Conservation (phyloP, 1,140 invertebrate species). For the Homalodisca vitripennis region DNA sequence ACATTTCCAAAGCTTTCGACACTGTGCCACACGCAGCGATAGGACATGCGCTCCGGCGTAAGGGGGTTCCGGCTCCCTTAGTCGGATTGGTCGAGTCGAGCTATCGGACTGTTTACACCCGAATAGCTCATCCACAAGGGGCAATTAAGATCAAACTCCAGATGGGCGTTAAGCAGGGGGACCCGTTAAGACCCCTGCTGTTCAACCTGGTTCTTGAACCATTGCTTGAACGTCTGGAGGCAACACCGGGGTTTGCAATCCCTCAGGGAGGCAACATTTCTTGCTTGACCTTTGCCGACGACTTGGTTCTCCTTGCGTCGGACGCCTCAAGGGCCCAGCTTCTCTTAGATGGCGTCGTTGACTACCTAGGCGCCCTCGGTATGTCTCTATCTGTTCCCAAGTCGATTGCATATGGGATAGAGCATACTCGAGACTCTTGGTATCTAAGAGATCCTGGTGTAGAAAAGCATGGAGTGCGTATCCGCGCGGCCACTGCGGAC, state of each 20-base stretch:
- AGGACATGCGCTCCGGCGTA: conserved; percentile 18
- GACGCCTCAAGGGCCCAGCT: conserved; percentile 2
- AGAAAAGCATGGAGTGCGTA: background rate
- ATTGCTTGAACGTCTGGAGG: conserved; percentile 29
- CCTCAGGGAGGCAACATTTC: background rate
- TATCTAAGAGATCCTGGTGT: conserved; percentile 31
- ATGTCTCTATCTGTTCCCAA: conserved; percentile 5
- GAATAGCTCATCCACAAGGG: conserved; percentile 14
- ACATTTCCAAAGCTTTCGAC: conserved; percentile 45
- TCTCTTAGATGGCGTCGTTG: background rate
- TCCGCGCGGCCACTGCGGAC: background rate
- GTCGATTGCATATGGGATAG: conserved; percentile 27
- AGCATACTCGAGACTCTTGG: conserved; percentile 19
- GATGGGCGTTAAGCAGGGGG: conserved; percentile 46
- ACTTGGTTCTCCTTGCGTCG: conserved; percentile 27
- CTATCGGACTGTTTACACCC: background rate
- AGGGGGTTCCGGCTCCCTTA: conserved; percentile 6
- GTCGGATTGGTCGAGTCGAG: background rate
- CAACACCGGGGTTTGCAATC: background rate
- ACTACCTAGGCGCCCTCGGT: background rate
- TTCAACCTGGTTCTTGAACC: conserved; percentile 45
- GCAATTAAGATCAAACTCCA: background rate
- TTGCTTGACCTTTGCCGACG: conserved; percentile 32
- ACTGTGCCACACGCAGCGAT: conserved; percentile 42
- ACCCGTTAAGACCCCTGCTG: conserved; percentile 42